Conservation (phyloP, 2,113 vertebrate species). For the Cinclus mexicanus region DNA sequence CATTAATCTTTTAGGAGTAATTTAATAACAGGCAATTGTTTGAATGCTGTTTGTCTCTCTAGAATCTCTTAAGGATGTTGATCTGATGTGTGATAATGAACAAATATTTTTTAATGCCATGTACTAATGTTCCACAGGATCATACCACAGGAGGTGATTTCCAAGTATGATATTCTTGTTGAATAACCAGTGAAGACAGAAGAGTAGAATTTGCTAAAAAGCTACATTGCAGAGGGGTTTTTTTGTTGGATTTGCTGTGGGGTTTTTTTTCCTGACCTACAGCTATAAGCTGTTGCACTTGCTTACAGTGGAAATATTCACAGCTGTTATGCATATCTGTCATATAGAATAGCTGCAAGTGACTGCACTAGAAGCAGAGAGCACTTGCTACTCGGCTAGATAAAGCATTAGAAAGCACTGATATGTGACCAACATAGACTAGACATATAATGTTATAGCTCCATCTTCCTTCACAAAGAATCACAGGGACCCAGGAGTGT, state of each 20-base stretch:
- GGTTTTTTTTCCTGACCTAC: not conserved
- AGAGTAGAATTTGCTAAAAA: not conserved
- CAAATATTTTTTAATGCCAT: conserved; percentile 2
- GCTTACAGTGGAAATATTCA: not conserved
- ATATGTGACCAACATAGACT: not conserved
- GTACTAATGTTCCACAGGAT: not conserved
- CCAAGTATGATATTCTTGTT: not conserved
- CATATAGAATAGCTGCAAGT: not conserved
- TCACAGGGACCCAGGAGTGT: not conserved
- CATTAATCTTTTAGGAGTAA: not conserved
- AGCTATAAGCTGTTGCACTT: not conserved
- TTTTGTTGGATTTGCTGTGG: not conserved
- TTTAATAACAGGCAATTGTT: conserved; percentile 6
- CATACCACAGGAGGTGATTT: not conserved
- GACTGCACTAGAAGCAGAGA: not conserved
- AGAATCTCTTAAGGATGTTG: not conserved
- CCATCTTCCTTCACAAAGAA: not conserved
- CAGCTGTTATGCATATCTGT: not conserved
- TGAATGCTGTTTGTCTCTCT: not conserved
- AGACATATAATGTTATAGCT: not conserved
- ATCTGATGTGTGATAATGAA: not conserved
- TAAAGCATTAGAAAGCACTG: not conserved
- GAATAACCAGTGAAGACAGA: not conserved
- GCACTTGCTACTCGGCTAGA: not conserved
- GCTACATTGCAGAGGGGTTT: not conserved